Conservation (phyloP, 2,113 vertebrate genomes). For the Rattus norvegicus region GRCr8 NC_086020.1:171136501-171137000, state of each 20-base stretch:
- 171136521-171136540: neutral
- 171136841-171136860: neutral
- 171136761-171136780: neutral
- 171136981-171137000: neutral
- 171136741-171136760: neutral
- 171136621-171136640: neutral
- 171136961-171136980: neutral
- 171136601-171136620: neutral
- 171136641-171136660: constrained; percentile 13
- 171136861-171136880: neutral
- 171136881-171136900: neutral
- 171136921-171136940: neutral
- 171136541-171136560: neutral
- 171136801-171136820: neutral
- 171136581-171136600: neutral
- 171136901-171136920: neutral
- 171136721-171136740: neutral
- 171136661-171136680: neutral
- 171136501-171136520: neutral
- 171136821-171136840: neutral
- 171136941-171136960: neutral
- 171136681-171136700: neutral
- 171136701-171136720: neutral
- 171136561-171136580: neutral
- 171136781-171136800: neutral